Evolutionary conservation across 2,888 invertebrate species (phyloP), one percentile per base, ranked within the genome.

Genomic region (Platycheirus albimanus): DNA sequence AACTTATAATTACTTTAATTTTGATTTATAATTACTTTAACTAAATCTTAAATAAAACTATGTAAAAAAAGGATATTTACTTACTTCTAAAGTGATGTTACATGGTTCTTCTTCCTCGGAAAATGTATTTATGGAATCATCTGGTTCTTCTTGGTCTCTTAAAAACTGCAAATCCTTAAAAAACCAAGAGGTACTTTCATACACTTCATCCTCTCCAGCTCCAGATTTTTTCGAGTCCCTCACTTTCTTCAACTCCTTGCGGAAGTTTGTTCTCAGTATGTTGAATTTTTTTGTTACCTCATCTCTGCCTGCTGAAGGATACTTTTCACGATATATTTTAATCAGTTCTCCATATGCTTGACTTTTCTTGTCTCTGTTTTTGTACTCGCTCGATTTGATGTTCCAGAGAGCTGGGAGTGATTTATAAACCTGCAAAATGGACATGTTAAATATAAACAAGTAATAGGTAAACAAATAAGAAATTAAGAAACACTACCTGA

Each of bases 181-280:
- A 58, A 36, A 41, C 24, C 17, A 38, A 58, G 8, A 11, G 20
- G n/a, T 41, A n/a, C n/a, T n/a, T n/a, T n/a, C n/a, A n/a, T n/a
- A n/a, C n/a, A n/a, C n/a, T n/a, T n/a, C n/a, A n/a, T 24, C 41
- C 24, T 41, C 11, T n/a, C 58, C 41, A 41, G 58, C 58, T 2
- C 58, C 20, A 43, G 41, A 41, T n/a, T n/a, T 58, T 58, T 52
- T 36, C 13, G 19, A 52, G 2, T 7, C 52, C 36, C 17, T 20
- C 24, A 58, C 24, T 41, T 41, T 58, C 38, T 41, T 58, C 41
- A 58, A 13, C 24, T 58, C 58, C 28, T n/a, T n/a, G n/a, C n/a
- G n/a, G n/a, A n/a, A n/a, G n/a, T n/a, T n/a, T n/a, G n/a, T n/a
- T n/a, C n/a, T 58, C 17, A 41, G 58, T 7, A 15, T 41, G 7